Evolutionary conservation across 2,113 vertebrate species (phyloP), one percentile per base, ranked within the genome.

Genomic region (Archilochus colubris): DNA sequence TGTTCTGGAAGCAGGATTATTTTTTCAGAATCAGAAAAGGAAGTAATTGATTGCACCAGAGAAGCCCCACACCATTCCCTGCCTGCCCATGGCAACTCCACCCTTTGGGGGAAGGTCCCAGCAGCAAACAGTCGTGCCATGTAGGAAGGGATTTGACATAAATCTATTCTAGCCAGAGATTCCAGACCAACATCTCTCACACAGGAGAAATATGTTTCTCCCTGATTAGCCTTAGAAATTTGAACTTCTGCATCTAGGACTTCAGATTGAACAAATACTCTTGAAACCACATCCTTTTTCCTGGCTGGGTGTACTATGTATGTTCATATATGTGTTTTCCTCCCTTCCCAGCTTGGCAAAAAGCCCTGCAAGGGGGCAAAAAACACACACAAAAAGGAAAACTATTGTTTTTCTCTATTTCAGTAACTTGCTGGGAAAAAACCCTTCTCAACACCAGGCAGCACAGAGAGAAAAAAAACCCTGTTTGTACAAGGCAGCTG

Each of bases 211-310:
- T 22, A 3, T 77, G 43, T 70, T 91, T 86, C 61, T 88, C 33
- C 31, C 40, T 81, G 64, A 72, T 91, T 78, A 79, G 33, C 40
- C 28, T 48, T 59, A 48, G 55, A 89, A 91, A 77, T 23, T 25
- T 62, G 21, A 86, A 73, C 67, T 74, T 91, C 50, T 66, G 17
- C n/a, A 40, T 74, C 43, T 43, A 59, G 28, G 50, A 77, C 40
- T 85, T 64, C 9, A 21, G 6, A 14, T 10, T 86, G 72, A 94
- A 88, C 64, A 86, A 86, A 88, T 61, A 76, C 14, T 36, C 51
- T 33, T 66, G 44, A 88, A 91, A 88, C 58, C 51, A 91, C 46
- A 89, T 89, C 72, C 27, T 76, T 93, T 87, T 87, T 89, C 59
- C 74, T 92, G 57, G 38, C 40, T 64, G 48, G 24, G 33, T 86